phyloP scores from a whole-genome alignment of 1,140 invertebrate genomes.

The Drosophila pallidifrons region DNA sequence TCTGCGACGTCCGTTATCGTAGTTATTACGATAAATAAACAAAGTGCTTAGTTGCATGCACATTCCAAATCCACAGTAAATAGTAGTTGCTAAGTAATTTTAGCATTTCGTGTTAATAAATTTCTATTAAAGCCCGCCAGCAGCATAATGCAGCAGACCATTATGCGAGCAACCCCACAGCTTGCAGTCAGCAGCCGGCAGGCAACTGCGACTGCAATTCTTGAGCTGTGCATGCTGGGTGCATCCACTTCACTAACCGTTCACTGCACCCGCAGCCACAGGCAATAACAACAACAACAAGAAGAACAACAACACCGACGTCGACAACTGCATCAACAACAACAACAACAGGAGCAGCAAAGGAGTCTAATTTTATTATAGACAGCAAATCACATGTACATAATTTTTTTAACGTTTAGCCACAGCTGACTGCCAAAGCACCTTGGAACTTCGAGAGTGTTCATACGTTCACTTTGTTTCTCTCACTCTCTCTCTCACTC shows the following conservation, averaged over 20 bases:
- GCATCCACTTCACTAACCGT: constrained; percentile 25
- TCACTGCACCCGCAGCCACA: constrained; percentile 30
- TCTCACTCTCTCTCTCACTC: neutral
- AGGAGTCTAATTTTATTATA: constrained; percentile 76
- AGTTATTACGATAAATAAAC: constrained; percentile 8
- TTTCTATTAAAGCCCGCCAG: constrained; percentile 57
- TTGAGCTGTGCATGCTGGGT: constrained; percentile 19
- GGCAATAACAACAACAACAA: constrained; percentile 24
- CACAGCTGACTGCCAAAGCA: constrained; percentile 66
- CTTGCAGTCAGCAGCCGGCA: neutral
- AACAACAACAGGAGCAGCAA: constrained; percentile 18
- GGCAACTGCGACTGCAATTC: constrained; percentile 16
- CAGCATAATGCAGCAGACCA: constrained; percentile 35
- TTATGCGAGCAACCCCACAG: constrained; percentile 6
- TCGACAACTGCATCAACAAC: neutral
- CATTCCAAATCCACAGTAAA: constrained; percentile 22
- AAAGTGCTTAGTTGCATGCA: constrained; percentile 22
- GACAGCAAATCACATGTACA: constrained; percentile 77
- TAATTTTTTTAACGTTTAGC: constrained; percentile 69
- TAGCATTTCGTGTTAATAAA: constrained; percentile 59
- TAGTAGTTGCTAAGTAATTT: constrained; percentile 26
- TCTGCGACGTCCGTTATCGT: constrained; percentile 1
- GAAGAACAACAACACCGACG: constrained; percentile 11
- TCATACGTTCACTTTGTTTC: constrained; percentile 11
- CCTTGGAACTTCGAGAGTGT: constrained; percentile 62